phyloP scores from a whole-genome alignment of 1,140 invertebrate species.

The Drosophila chauvacae region DNA sequence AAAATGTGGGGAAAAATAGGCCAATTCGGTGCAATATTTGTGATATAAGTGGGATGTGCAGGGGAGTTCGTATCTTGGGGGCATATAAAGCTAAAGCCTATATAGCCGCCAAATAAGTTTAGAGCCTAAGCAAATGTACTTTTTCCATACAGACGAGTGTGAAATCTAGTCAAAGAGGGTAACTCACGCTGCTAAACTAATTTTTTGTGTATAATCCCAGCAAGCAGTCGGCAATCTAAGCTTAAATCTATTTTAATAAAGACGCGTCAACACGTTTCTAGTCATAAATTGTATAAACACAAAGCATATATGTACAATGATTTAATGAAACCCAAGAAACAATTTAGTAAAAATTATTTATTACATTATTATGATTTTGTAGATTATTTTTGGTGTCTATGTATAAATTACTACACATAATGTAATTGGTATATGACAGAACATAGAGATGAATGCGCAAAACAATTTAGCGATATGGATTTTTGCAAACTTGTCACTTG shows the following conservation, averaged over 20 bases:
- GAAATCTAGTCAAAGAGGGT: constrained; percentile 74
- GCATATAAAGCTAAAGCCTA: constrained; percentile 7
- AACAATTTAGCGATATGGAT: constrained; percentile 41
- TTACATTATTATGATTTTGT: constrained; percentile 52
- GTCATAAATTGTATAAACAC: constrained; percentile 29
- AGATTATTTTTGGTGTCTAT: constrained; percentile 74
- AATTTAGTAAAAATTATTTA: constrained; percentile 70
- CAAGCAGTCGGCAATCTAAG: constrained; percentile 27
- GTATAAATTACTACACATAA: constrained; percentile 68
- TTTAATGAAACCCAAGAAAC: constrained; percentile 3
- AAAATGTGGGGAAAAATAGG: constrained; percentile 75
- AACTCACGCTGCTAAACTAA: constrained; percentile 33
- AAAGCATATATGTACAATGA: constrained; percentile 1
- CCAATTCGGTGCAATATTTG: constrained; percentile 84
- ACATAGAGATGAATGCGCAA: constrained; percentile 25
- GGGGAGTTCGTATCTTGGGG: constrained; percentile 25
- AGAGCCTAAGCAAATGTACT: constrained; percentile 38
- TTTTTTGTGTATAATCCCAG: constrained; percentile 34
- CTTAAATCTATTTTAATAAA: constrained; percentile 26
- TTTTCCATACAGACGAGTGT: constrained; percentile 62
- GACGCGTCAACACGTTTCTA: constrained; percentile 16
- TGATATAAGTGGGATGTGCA: constrained; percentile 69
- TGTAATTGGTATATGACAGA: constrained; percentile 46
- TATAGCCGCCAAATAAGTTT: constrained; percentile 27
- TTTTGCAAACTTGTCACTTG: constrained; percentile 43